Percentiles rank a stretch among this genome's conserved stretches.
Conservation (phyloP, 2,888 invertebrate species). For the Arrhopalites spinosus region DNA sequence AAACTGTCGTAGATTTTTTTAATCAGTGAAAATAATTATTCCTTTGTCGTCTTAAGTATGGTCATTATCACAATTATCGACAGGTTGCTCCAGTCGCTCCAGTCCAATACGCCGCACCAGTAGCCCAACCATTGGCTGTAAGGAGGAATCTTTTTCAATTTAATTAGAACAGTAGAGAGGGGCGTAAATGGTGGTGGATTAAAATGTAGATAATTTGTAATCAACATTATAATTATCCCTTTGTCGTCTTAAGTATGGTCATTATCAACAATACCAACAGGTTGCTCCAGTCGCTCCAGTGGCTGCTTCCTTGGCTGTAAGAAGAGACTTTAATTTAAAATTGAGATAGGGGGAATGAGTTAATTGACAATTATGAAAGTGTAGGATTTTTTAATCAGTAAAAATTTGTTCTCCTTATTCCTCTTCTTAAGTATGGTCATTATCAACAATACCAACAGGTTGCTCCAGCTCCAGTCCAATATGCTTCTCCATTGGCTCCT, state of each 20-base stretch:
- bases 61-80: constrained; percentile 1
- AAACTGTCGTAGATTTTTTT: background rate
- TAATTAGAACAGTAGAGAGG: too few species aligned
- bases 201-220: too few species aligned
- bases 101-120: constrained; percentile 30
- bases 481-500: constrained; percentile 35
- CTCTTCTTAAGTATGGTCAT: background rate
- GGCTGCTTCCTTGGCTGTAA: constrained; percentile 44
- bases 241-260: background rate
- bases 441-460: constrained; percentile 5
- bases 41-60: background rate
- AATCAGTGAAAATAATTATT: background rate
- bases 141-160: background rate
- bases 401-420: background rate
- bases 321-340: background rate
- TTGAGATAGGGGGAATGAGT: too few species aligned
- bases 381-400: background rate
- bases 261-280: constrained; percentile 1
- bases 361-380: too few species aligned
- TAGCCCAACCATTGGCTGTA: constrained; percentile 45
- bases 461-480: constrained; percentile 51
- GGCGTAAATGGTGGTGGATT: too few species aligned
- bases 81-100: constrained; percentile 28
- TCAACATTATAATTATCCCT: too few species aligned
- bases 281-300: constrained; percentile 27